A percentile compares a stretch with the other conserved stretches of the same genome.
phyloP scores from a whole-genome alignment of 2,888 invertebrate genomes.

The Chrysopilus asiliformis region DNA sequence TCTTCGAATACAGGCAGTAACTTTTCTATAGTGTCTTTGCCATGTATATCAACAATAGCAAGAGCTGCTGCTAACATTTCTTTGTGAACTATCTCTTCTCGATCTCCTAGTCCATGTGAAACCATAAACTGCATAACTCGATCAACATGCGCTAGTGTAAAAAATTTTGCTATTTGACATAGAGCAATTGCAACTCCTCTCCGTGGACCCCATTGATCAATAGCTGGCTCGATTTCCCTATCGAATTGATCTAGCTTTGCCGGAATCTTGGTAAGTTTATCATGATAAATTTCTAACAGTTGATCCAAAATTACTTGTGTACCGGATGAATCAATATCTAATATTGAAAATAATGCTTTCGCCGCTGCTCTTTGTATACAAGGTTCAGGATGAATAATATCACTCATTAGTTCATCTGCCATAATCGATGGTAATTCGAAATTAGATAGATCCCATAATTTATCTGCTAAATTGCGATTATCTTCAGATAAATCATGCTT shows the following conservation, averaged over 20 bases:
- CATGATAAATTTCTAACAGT: constrained; percentile 59
- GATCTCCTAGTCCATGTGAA: constrained; percentile 71
- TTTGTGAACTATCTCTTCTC: constrained; percentile 65
- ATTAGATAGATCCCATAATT: constrained; percentile 47
- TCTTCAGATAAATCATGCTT: constrained; percentile 66
- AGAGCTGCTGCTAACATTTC: constrained; percentile 93
- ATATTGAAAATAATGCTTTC: constrained; percentile 56
- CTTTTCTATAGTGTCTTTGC: constrained; percentile 64
- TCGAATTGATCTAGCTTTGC: constrained; percentile 85
- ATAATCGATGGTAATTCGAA: constrained; percentile 38
- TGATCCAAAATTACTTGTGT: constrained; percentile 45
- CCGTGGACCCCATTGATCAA: constrained; percentile 84
- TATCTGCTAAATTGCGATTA: constrained; percentile 50
- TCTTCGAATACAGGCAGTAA: constrained; percentile 86
- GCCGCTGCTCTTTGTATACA: constrained; percentile 76
- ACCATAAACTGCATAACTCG: constrained; percentile 77
- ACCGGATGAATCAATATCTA: constrained; percentile 41
- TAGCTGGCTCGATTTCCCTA: constrained; percentile 66
- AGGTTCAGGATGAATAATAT: constrained; percentile 68
- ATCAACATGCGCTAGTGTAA: constrained; percentile 46
- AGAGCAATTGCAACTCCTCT: constrained; percentile 79
- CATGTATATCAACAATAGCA: constrained; percentile 81
- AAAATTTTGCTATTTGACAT: constrained; percentile 56
- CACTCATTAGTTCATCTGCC: constrained; percentile 41
- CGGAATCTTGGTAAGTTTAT: constrained; percentile 68